phyloP scores from a whole-genome alignment of 1,140 invertebrate genomes.

The roundworm (Caenorhabditis elegans) region WBcel235 BX284604.4:7292001-7292500 shows the following conservation, averaged over 20 bases:
- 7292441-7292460: too few relatives aligned
- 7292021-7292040: too few relatives aligned
- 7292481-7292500: too few relatives aligned
- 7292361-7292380: too few relatives aligned
- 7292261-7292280: background rate
- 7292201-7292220: background rate
- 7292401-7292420: too few relatives aligned
- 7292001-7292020: background rate
- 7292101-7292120: conserved; percentile 34
- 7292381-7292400: too few relatives aligned
- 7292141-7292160: background rate
- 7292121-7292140: conserved; percentile 12
- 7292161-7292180: background rate
- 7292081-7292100: conserved; percentile 65
- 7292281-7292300: conserved; percentile 23
- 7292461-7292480: too few relatives aligned
- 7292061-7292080: conserved; percentile 58
- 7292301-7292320: too few relatives aligned
- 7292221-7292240: conserved; percentile 18
- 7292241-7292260: background rate
- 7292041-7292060: conserved; percentile 17
- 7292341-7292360: too few relatives aligned
- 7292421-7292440: too few relatives aligned
- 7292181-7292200: background rate
- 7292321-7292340: too few relatives aligned